A percentile compares a stretch with the other conserved stretches of the same genome.
Evolutionary conservation across 2,797 vertebrate species (phyloP).

Genomic region (Hydrolagus colliei): DNA sequence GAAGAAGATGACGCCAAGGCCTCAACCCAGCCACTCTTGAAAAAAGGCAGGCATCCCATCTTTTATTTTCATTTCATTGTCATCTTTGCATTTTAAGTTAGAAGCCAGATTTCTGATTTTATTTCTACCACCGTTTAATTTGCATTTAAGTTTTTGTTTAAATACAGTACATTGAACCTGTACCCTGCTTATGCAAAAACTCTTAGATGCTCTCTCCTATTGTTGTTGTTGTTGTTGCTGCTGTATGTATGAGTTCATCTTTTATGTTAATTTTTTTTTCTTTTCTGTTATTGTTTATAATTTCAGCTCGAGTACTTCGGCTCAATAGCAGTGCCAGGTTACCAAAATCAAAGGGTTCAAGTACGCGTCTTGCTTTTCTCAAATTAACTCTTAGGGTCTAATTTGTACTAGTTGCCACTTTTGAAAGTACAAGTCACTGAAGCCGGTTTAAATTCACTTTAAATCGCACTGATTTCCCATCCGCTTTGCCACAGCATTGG

Average conservation of each 20-base stretch:
- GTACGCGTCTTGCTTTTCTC: too few relatives aligned
- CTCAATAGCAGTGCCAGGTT: neutral
- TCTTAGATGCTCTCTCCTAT: too few relatives aligned
- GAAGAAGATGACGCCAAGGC: slow-evolving; percentile 90
- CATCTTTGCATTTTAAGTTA: neutral
- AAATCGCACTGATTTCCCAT: too few relatives aligned
- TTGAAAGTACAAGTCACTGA: too few relatives aligned
- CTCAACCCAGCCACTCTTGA: slow-evolving; percentile 87
- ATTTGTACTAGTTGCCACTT: too few relatives aligned
- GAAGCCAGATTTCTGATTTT: slow-evolving; percentile 40
- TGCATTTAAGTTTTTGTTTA: slow-evolving; percentile 33
- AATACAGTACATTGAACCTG: slow-evolving; percentile 40
- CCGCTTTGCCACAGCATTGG: too few relatives aligned
- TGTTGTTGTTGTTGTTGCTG: too few relatives aligned
- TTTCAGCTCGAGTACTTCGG: neutral
- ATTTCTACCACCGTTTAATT: slow-evolving; percentile 36
- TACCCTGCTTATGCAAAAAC: slow-evolving; percentile 36
- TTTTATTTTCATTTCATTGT: slow-evolving; percentile 55
- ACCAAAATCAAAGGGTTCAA: neutral
- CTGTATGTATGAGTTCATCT: neutral
- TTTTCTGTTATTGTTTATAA: neutral
- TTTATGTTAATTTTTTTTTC: neutral
- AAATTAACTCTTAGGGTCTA: too few relatives aligned
- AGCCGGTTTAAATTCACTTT: too few relatives aligned
- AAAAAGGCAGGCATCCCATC: slow-evolving; percentile 92